Evolutionary conservation across 2,797 vertebrate genomes (phyloP).

Genomic region (Mycteria americana): DNA sequence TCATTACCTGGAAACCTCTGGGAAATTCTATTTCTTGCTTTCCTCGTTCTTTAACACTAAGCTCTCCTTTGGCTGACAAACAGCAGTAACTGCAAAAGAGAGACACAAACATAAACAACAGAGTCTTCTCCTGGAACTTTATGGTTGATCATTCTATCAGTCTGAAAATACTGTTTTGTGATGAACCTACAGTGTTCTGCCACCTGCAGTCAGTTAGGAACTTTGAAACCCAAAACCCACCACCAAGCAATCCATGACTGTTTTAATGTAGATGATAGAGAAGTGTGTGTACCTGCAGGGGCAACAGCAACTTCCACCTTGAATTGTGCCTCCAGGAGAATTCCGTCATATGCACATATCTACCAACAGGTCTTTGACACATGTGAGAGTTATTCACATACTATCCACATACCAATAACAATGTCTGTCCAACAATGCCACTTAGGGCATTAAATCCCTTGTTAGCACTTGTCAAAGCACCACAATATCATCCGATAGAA

Average conservation of each 20-base stretch:
- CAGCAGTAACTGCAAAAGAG: not conserved
- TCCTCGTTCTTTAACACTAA: not conserved
- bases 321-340: not conserved
- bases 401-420: not conserved
- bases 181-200: not conserved
- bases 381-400: not conserved
- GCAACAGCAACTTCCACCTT: not conserved
- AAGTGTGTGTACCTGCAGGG: not conserved
- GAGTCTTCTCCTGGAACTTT: not conserved
- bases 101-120: not conserved
- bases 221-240: not conserved
- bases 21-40: not conserved
- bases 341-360: not conserved
- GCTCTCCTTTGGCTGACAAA: not conserved
- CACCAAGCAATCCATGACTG: not conserved
- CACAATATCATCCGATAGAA: constrained; percentile 29
- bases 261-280: not conserved
- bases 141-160: not conserved
- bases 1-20: not conserved
- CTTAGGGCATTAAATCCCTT: constrained; percentile 37
- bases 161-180: not conserved
- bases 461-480: constrained; percentile 50
- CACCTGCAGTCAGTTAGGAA: not conserved
- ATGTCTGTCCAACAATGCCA: not conserved
- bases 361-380: not conserved